A percentile compares a stretch with the other conserved stretches of the same genome.
Conservation (phyloP, 2,888 invertebrate species). For the Osmoderma eremita region DNA sequence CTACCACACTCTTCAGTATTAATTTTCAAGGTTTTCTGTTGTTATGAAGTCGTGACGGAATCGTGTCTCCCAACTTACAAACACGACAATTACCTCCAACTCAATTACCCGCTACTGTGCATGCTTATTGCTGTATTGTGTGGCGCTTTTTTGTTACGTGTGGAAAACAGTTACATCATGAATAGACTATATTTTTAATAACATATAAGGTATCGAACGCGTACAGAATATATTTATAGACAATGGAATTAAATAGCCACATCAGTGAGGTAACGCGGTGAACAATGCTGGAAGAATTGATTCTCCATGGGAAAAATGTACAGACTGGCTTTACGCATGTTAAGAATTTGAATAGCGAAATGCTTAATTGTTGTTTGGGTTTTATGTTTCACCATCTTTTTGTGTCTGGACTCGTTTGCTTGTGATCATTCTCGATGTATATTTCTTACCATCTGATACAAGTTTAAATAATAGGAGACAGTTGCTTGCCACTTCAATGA, state of each 20-base stretch:
- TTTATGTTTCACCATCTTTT: too few relatives aligned
- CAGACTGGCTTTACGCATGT: too few relatives aligned
- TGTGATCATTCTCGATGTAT: too few relatives aligned
- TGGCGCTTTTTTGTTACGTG: not conserved
- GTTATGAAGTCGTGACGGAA: slow-evolving; percentile 19
- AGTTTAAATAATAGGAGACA: too few relatives aligned
- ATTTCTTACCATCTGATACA: too few relatives aligned
- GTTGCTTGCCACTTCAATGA: too few relatives aligned
- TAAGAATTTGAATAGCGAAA: too few relatives aligned
- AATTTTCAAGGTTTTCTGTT: slow-evolving; percentile 28
- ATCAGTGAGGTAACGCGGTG: slow-evolving; percentile 5
- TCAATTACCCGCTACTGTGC: slow-evolving; percentile 2
- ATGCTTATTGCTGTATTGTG: not conserved
- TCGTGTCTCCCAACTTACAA: slow-evolving; percentile 22
- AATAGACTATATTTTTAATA: slow-evolving; percentile 11
- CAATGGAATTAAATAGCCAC: slow-evolving; percentile 4
- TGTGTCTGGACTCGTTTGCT: too few relatives aligned
- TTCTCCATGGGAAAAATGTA: slow-evolving; percentile 1
- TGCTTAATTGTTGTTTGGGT: too few relatives aligned
- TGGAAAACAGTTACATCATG: slow-evolving; percentile 3
- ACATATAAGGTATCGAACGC: not conserved
- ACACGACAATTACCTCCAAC: slow-evolving; percentile 12
- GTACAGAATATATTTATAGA: not conserved
- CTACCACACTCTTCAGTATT: slow-evolving; percentile 8
- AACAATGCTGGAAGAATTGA: slow-evolving; percentile 14